Evolutionary conservation across 2,113 vertebrate genomes (phyloP), one percentile per base, ranked within the genome.

Genomic region (Manacus vitellinus): DNA sequence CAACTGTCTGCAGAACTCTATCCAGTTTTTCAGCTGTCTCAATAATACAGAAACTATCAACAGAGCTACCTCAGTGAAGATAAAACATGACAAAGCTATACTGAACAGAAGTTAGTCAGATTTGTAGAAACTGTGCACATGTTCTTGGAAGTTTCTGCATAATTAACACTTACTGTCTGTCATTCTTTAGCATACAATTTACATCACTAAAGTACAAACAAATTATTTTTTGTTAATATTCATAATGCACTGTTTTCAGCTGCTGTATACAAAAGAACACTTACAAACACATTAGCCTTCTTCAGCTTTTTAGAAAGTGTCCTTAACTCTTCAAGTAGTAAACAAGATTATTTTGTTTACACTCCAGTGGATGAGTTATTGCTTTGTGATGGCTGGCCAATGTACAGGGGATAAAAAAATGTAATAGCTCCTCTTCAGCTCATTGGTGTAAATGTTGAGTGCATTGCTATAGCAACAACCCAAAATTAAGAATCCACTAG

Each of bases 391-490:
- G 35, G 6, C 31, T 92, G 65, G 77, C 24, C 62, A 56, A 18
- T 2, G 12, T 72, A 81, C 35, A 68, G 31, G 17, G 20, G 33
- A 93, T 85, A 82, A 87, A 89, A 73, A 35, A 49, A 7, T 0
- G 0, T 54, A 68, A 58, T 5, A 4, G 17, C 52, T 92, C 9
- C 17, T 12, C 46, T 78, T 59, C 70, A 87, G 61, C 30, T 55
- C 71, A 25, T 22, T 68, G 66, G 31, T 80, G 18, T 85, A 93
- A 88, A 62, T 43, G 28, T 43, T 35, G 28, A 90, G 23, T 33
- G 21, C 4, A 62, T 77, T 94, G 85, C 89, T 96, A 92, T 86
- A 83, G 79, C 88, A 96, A 95, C 89, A 93, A 74, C 9, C 17
- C 0, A 3, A 90, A 92, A 90, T 71, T 46, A 93, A 88, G 75